These are phyloP conservation scores for Homarus gammarus DNA, from an alignment of 2,888 invertebrate species.

Conservation along the genomic window DNA sequence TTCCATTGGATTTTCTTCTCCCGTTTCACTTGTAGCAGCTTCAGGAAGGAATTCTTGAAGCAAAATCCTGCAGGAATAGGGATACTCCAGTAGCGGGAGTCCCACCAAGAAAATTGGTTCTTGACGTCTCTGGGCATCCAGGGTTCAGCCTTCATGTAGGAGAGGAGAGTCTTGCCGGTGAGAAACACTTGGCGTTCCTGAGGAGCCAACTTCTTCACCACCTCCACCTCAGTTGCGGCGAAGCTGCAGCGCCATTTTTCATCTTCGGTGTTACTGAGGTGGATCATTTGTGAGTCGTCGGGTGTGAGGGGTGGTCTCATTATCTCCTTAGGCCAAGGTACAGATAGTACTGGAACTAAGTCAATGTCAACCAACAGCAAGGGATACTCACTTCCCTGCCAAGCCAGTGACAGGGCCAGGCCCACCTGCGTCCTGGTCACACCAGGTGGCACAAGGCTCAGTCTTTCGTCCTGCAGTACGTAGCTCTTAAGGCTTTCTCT, in stretches of 20 bases:
- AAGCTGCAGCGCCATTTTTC: conserved; percentile 35
- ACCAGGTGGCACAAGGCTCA: conserved; percentile 35
- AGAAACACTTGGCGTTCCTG: conserved; percentile 23
- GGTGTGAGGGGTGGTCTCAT: conserved; percentile 32
- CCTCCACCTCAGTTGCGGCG: conserved; percentile 12
- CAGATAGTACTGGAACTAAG: conserved; percentile 16
- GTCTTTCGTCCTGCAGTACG: not conserved
- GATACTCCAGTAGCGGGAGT: not conserved
- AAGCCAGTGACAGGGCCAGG: conserved; percentile 22
- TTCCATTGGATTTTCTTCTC: not conserved
- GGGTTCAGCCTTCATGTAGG: conserved; percentile 25
- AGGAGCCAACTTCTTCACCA: conserved; percentile 13
- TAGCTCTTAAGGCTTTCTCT: not conserved
- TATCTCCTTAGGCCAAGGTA: conserved; percentile 23
- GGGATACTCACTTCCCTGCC: conserved; percentile 2
- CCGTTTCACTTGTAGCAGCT: not conserved
- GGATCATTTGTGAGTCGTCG: not conserved
- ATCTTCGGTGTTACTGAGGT: conserved; percentile 26
- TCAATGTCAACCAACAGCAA: conserved; percentile 21
- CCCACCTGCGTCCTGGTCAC: conserved; percentile 29
- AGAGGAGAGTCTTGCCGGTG: conserved; percentile 30
- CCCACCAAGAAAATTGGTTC: conserved; percentile 9
- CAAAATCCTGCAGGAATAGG: conserved; percentile 16
- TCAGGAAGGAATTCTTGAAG: conserved; percentile 14
- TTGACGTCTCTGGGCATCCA: conserved; percentile 33